phyloP scores from a whole-genome alignment of 2,888 invertebrate genomes.

The Hypomecis punctinalis region DNA sequence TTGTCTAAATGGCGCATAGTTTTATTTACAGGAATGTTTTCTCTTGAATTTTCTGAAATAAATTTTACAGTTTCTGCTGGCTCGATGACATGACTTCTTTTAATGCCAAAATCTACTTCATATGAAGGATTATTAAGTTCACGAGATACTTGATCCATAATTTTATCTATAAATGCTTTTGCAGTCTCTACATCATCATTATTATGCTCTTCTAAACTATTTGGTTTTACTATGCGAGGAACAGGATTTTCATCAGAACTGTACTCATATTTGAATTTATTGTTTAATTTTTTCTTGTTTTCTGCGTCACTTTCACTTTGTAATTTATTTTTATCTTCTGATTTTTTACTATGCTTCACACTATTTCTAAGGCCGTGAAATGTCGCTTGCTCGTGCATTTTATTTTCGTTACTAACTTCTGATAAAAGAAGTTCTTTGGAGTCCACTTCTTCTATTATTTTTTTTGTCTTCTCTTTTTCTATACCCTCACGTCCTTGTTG shows the following conservation, averaged over 20 bases:
- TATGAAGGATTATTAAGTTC: constrained; percentile 4
- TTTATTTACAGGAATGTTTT: not conserved
- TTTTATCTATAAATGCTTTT: constrained; percentile 9
- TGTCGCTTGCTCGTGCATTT: constrained; percentile 20
- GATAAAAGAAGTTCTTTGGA: constrained; percentile 12
- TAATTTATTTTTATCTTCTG: constrained; percentile 5
- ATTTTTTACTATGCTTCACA: not conserved
- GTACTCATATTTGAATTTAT: not conserved
- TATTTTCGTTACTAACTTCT: constrained; percentile 11
- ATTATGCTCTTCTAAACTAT: not conserved
- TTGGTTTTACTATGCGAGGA: not conserved
- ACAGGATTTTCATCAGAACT: constrained; percentile 9
- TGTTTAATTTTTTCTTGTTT: not conserved
- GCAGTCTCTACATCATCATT: not conserved
- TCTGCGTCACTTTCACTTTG: not conserved
- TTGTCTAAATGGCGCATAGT: constrained; percentile 34
- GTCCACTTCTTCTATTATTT: constrained; percentile 4
- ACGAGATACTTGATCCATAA: constrained; percentile 5
- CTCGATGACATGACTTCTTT: constrained; percentile 14
- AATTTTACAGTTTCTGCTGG: not conserved
- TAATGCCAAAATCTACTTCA: constrained; percentile 24
- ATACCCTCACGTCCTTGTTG: constrained; percentile 4
- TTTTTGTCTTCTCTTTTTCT: constrained; percentile 16
- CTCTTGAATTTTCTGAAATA: not conserved
- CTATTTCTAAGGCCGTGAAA: constrained; percentile 10